Conservation (phyloP, 1,140 invertebrate species). For the Leptonema lineaticorne region DNA sequence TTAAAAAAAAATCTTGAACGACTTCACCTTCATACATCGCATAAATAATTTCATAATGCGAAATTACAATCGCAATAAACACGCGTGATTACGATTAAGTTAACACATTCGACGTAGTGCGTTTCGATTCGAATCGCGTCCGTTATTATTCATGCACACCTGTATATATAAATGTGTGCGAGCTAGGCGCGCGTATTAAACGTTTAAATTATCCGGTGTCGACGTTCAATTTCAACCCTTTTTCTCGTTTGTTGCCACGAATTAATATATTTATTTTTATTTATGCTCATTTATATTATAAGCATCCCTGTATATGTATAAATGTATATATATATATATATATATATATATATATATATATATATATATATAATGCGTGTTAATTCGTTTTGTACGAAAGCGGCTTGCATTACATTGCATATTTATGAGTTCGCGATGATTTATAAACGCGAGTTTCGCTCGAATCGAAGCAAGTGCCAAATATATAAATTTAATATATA, state of each 20-base stretch:
- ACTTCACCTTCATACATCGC: no score
- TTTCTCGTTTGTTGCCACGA: background rate
- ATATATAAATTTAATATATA: background rate
- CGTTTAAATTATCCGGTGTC: no score
- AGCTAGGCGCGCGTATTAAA: no score
- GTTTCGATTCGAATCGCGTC: background rate
- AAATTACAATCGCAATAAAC: background rate
- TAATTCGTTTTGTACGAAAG: background rate
- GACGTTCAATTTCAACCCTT: conserved; percentile 14
- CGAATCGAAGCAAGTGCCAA: background rate
- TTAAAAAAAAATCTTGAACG: background rate
- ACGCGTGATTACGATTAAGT: background rate
- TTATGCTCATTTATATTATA: no score
- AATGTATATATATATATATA: no score
- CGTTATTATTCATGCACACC: background rate
- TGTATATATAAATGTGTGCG: background rate
- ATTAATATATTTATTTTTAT: background rate
- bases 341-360: no score
- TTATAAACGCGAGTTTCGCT: conserved; percentile 3
- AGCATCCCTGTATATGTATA: no score
- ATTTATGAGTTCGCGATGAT: conserved; percentile 8
- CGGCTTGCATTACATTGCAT: background rate
- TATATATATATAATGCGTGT: no score
- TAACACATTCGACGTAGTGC: background rate
- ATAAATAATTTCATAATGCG: no score